phyloP scores from a whole-genome alignment of 2,113 vertebrate species.

The Galemys pyrenaicus region DNA sequence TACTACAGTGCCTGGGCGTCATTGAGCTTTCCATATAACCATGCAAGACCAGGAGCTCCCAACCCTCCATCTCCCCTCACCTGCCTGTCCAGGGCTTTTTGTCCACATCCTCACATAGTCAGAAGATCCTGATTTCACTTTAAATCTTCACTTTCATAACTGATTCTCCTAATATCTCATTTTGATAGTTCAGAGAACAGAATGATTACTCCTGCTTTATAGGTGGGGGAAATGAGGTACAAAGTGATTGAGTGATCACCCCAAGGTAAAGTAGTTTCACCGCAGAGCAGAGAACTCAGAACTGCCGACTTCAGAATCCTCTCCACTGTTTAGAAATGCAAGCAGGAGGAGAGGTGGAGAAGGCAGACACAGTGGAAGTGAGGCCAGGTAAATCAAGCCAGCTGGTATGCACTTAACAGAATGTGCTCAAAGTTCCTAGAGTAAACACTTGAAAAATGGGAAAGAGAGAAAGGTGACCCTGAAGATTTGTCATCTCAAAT shows the following conservation, averaged over 20 bases:
- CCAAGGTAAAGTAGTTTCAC: background rate
- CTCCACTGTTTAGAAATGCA: background rate
- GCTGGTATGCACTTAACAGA: conserved; percentile 4
- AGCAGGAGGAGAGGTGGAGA: rapidly evolving
- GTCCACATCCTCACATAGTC: background rate
- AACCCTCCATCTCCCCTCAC: rapidly evolving
- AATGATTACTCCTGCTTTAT: background rate
- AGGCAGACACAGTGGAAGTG: background rate
- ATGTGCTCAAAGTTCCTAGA: background rate
- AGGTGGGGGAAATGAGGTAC: background rate
- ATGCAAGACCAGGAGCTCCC: background rate
- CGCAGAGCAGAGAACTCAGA: background rate
- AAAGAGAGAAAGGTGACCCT: conserved; percentile 71
- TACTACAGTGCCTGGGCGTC: background rate
- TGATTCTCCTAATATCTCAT: background rate
- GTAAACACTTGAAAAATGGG: conserved; percentile 32
- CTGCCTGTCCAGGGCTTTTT: background rate
- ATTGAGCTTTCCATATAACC: background rate
- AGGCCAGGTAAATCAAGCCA: background rate
- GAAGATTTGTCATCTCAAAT: conserved; percentile 67
- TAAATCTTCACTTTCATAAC: conserved; percentile 13
- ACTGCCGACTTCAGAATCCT: background rate
- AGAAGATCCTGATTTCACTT: background rate
- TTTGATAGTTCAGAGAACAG: background rate
- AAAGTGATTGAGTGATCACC: background rate